Conservation (phyloP, 1,140 invertebrate genomes). For the Neotoxoptera formosana region DNA sequence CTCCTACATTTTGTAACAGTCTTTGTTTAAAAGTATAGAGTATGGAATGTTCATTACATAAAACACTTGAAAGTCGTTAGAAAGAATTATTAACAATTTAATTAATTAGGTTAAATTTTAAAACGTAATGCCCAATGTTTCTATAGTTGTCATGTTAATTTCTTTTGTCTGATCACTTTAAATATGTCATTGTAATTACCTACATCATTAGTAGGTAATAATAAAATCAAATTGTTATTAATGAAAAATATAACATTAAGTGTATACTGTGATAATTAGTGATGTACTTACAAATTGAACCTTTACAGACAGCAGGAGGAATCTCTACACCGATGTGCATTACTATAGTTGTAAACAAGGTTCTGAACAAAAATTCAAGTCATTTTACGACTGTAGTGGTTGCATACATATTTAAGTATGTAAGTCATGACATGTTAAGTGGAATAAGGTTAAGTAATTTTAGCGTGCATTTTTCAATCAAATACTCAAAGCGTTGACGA, state of each 20-base stretch:
- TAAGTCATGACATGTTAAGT: neutral
- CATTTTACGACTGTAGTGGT: neutral
- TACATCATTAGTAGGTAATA: neutral
- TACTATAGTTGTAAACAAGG: no score
- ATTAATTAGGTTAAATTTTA: neutral
- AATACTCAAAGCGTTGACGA: neutral
- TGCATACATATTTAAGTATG: neutral
- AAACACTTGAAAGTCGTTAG: neutral
- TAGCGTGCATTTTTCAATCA: neutral
- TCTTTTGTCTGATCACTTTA: neutral
- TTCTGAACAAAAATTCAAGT: neutral
- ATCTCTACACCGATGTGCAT: neutral
- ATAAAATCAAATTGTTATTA: neutral
- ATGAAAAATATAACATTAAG: neutral
- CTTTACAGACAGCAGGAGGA: neutral
- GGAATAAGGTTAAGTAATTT: neutral
- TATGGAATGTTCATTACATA: neutral
- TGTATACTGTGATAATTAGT: neutral
- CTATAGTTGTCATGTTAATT: neutral
- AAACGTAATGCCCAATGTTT: neutral
- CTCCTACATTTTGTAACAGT: neutral
- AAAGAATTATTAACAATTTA: neutral
- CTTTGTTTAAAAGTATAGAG: neutral
- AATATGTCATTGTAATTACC: neutral
- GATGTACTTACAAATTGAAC: neutral